Percentiles rank a stretch among this genome's conserved stretches.
Conservation (phyloP, 2,113 vertebrate genomes). For the Falco punctatus region DNA sequence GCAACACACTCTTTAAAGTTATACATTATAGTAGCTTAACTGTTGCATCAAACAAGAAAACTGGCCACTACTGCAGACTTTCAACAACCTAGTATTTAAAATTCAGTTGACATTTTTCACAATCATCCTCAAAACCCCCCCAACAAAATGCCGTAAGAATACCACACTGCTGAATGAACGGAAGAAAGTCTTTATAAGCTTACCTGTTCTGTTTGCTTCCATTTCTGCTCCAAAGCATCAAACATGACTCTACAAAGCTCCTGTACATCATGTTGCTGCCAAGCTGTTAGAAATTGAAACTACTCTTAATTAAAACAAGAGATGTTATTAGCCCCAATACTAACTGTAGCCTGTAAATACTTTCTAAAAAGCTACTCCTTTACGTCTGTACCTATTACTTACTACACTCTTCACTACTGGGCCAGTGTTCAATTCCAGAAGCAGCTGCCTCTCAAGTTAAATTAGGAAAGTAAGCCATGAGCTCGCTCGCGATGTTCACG, state of each 20-base stretch:
- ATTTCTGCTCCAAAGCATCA: slow-evolving; percentile 98
- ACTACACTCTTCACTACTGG: not conserved
- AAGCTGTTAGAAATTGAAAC: slow-evolving; percentile 82
- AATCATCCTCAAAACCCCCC: not conserved
- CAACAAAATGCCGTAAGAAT: not conserved
- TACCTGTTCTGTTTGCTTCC: slow-evolving; percentile 99
- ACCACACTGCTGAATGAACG: rapidly evolving
- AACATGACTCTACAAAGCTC: slow-evolving; percentile 99
- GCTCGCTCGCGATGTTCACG: not conserved
- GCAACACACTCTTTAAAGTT: not conserved
- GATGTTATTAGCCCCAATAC: not conserved
- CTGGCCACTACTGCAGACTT: not conserved
- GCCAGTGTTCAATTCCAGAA: not conserved
- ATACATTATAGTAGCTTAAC: not conserved
- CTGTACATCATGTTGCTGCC: slow-evolving; percentile 99
- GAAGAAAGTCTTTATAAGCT: not conserved
- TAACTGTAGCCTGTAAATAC: not conserved
- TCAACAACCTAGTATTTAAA: not conserved
- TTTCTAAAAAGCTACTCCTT: not conserved
- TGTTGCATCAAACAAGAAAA: not conserved
- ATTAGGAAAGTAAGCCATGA: not conserved
- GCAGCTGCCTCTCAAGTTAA: not conserved
- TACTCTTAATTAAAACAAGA: slow-evolving; percentile 21
- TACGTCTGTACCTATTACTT: not conserved
- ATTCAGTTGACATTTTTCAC: not conserved